phyloP scores from a whole-genome alignment of 2,797 vertebrate genomes.

The Falco berigora region DNA sequence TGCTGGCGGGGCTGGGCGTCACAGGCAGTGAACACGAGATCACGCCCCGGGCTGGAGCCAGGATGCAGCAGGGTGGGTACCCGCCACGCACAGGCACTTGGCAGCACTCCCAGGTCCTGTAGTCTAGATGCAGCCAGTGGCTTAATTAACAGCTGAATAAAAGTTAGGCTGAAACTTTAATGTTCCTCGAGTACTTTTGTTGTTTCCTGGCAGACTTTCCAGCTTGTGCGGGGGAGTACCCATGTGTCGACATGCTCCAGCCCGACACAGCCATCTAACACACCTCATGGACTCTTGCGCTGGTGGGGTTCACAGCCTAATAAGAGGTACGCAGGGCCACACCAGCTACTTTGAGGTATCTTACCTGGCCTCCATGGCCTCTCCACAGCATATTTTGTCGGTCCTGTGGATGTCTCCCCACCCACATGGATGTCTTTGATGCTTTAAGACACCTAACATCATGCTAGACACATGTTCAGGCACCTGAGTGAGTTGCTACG shows the following conservation, averaged over 20 bases:
- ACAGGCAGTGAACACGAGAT: rapidly evolving
- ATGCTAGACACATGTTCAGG: not conserved
- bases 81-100: rapidly evolving
- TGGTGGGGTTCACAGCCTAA: not conserved
- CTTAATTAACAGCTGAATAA: conserved; percentile 30
- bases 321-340: not conserved
- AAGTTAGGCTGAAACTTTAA: conserved; percentile 21
- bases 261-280: rapidly evolving
- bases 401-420: not conserved
- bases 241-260: rapidly evolving
- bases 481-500: not conserved
- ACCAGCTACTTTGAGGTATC: not conserved
- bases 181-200: not conserved
- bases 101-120: not conserved
- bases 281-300: rapidly evolving
- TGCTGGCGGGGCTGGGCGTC: rapidly evolving
- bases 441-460: not conserved
- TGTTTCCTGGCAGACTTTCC: not conserved
- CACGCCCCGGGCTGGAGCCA: rapidly evolving
- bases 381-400: not conserved
- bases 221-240: not conserved
- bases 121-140: not conserved
- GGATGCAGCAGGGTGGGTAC: not conserved
- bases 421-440: rapidly evolving
- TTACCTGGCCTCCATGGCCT: not conserved